Percentiles rank a stretch among this genome's conserved stretches.
Evolutionary conservation across 2,888 invertebrate species (phyloP).

Genomic region (Junonia oenone): DNA sequence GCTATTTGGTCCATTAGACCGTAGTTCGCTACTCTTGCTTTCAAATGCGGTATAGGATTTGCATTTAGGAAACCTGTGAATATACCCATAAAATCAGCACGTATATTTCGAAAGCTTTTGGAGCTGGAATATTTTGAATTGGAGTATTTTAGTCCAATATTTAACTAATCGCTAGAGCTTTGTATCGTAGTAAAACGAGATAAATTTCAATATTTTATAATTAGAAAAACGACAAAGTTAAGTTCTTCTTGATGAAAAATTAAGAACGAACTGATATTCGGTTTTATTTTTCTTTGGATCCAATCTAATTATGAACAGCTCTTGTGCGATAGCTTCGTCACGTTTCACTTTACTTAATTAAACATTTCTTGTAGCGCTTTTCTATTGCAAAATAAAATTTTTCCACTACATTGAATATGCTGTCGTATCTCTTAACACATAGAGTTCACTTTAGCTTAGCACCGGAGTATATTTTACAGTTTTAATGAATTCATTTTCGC

Average conservation of each 20-base stretch:
- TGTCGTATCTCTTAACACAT: conserved; percentile 8
- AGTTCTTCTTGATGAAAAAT: conserved; percentile 10
- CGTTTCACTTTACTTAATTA: conserved; percentile 59
- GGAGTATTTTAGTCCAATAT: neutral
- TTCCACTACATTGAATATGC: conserved; percentile 12
- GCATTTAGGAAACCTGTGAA: conserved; percentile 91
- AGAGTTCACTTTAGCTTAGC: conserved; percentile 18
- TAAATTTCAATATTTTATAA: neutral
- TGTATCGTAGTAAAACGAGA: too few relatives aligned
- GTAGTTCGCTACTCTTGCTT: conserved; percentile 95
- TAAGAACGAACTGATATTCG: conserved; percentile 27
- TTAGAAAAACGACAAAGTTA: neutral
- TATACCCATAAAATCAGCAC: neutral
- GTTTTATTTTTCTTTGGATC: conserved; percentile 39
- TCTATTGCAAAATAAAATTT: conserved; percentile 27
- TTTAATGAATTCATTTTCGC: conserved; percentile 33
- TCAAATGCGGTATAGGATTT: conserved; percentile 90
- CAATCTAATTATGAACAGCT: conserved; percentile 48
- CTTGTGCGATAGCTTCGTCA: conserved; percentile 46
- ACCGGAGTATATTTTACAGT: conserved; percentile 19
- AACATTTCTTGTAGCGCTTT: conserved; percentile 49
- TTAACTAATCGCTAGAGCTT: too few relatives aligned
- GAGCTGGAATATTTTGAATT: neutral
- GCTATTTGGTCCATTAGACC: conserved; percentile 98
- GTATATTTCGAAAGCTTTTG: too few relatives aligned